Conservation (phyloP, 1,140 invertebrate species). For the Colletes latitarsis region DNA sequence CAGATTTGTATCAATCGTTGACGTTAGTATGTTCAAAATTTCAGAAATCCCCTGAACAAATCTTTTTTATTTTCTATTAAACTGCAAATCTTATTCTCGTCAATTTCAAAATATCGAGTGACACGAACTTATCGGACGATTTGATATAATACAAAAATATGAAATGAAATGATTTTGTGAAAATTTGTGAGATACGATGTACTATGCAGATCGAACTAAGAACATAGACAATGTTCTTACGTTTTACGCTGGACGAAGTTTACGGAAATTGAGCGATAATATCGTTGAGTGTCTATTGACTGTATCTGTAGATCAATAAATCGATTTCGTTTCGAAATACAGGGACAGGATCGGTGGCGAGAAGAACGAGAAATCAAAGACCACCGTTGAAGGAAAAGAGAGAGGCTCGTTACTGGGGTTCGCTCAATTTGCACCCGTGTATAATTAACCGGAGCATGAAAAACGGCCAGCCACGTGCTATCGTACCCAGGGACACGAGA, state of each 20-base stretch:
- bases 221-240: too few relatives aligned
- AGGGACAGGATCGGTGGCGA: constrained; percentile 7
- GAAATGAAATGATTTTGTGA: too few relatives aligned
- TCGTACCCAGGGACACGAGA: constrained; percentile 58
- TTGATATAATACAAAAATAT: too few relatives aligned
- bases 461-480: constrained; percentile 76
- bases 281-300: neutral
- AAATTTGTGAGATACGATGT: too few relatives aligned
- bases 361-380: constrained; percentile 16
- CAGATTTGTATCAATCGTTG: too few relatives aligned
- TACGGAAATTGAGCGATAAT: neutral
- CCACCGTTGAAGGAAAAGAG: constrained; percentile 21
- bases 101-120: too few relatives aligned
- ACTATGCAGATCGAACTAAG: too few relatives aligned
- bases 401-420: constrained; percentile 66
- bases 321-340: constrained; percentile 9
- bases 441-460: constrained; percentile 79
- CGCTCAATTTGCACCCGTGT: constrained; percentile 74
- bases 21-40: too few relatives aligned
- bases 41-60: too few relatives aligned
- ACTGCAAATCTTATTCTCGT: too few relatives aligned
- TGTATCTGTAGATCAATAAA: neutral
- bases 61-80: too few relatives aligned
- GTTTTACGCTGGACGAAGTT: neutral
- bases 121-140: too few relatives aligned